These are phyloP conservation scores for Carassius carassius DNA, from an alignment of 2,113 vertebrate genomes.

Conservation along the genomic window DNA sequence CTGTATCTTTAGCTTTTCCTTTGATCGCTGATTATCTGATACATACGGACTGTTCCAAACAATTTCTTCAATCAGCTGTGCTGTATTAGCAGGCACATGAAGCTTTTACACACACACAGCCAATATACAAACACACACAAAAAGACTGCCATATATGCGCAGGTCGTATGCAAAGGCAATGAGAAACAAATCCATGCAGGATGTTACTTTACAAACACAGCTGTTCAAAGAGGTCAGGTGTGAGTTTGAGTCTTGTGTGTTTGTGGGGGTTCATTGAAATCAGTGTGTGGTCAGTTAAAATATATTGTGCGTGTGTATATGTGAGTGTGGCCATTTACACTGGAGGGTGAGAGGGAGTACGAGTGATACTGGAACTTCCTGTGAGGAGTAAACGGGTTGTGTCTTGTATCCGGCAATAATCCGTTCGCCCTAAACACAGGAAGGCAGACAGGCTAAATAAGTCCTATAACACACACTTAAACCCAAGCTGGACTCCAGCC, in stretches of 20 bases:
- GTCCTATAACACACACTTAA: constrained; percentile 46
- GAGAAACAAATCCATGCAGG: constrained; percentile 25
- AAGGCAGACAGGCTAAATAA: constrained; percentile 76
- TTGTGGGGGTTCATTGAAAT: not conserved
- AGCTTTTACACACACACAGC: not conserved
- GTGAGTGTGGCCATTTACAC: not conserved
- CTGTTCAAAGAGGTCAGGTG: constrained; percentile 59
- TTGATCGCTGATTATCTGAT: constrained; percentile 25
- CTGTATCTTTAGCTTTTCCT: constrained; percentile 52
- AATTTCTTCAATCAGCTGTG: not conserved
- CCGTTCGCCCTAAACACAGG: constrained; percentile 74
- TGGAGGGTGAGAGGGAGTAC: not conserved
- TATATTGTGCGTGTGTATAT: constrained; percentile 2
- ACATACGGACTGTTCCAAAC: not conserved
- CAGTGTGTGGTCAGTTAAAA: constrained; percentile 28
- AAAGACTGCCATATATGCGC: constrained; percentile 11
- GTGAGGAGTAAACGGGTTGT: constrained; percentile 39
- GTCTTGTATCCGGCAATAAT: constrained; percentile 61
- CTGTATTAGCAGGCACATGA: not conserved
- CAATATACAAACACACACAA: constrained; percentile 33
- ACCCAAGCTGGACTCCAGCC: not conserved
- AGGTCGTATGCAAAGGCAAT: constrained; percentile 27
- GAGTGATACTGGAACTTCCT: constrained; percentile 41
- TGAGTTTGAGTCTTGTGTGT: constrained; percentile 13
- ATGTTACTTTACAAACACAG: constrained; percentile 71